Conservation (phyloP, 2,113 vertebrate species). For the Fregata magnificens region DNA sequence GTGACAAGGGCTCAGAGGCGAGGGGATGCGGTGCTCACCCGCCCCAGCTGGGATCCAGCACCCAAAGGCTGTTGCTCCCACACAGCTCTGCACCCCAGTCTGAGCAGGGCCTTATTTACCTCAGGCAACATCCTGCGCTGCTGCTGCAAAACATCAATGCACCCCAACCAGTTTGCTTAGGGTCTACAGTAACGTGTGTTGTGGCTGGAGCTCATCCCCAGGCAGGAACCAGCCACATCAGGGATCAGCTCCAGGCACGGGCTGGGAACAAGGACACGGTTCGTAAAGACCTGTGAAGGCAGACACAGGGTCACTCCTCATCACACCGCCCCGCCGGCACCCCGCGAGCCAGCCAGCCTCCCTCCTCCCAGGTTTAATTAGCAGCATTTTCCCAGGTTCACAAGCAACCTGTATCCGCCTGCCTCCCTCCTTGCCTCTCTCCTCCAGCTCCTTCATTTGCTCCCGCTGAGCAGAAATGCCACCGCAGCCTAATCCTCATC, state of each 20-base stretch:
- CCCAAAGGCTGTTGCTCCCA: not conserved
- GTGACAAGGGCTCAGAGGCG: not conserved
- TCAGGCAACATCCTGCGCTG: not conserved
- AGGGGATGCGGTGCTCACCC: not conserved
- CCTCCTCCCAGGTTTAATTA: not conserved
- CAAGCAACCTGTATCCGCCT: not conserved
- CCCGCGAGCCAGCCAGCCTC: not conserved
- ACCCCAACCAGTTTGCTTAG: not conserved
- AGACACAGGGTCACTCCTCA: not conserved
- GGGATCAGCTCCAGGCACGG: not conserved
- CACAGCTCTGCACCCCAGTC: not conserved
- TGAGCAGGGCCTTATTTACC: not conserved
- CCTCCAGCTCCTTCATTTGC: not conserved
- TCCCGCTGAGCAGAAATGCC: not conserved
- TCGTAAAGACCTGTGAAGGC: not conserved
- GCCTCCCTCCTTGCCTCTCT: not conserved
- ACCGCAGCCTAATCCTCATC: not conserved
- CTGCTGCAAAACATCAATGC: not conserved
- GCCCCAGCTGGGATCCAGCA: not conserved
- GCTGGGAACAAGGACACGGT: not conserved
- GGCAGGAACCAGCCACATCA: not conserved
- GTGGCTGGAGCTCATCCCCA: not conserved
- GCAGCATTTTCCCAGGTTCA: not conserved
- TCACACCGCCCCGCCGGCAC: accelerated
- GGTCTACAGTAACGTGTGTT: not conserved